These are phyloP conservation scores for Drosophila ogumai DNA, from an alignment of 1,140 invertebrate genomes.

Conservation along the genomic window DNA sequence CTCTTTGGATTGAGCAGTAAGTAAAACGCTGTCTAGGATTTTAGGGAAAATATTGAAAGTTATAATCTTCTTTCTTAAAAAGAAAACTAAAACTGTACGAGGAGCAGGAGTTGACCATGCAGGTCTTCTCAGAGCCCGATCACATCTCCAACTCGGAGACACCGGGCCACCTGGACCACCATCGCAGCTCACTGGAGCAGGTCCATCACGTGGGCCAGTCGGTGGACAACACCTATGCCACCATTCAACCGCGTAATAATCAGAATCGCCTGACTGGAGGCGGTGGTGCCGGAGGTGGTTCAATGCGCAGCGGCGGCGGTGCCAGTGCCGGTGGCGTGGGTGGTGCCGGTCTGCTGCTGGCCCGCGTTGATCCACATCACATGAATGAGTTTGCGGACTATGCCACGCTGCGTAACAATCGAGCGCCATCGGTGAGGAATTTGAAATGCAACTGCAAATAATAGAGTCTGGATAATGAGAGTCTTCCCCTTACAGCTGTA, in stretches of 20 bases:
- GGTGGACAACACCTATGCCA: conserved; percentile 93
- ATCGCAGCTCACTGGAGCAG: conserved; percentile 84
- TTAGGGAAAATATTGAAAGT: fast-evolving
- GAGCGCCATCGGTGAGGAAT: conserved; percentile 72
- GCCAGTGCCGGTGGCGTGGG: conserved; percentile 70
- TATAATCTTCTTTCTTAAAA: conserved; percentile 46
- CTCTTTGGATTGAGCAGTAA: conserved; percentile 96
- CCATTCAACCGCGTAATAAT: conserved; percentile 90
- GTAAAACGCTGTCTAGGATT: conserved; percentile 73
- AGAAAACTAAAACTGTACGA: conserved; percentile 95
- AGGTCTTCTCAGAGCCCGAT: conserved; percentile 92
- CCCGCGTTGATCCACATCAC: conserved; percentile 77
- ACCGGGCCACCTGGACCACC: conserved; percentile 77
- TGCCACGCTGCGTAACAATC: conserved; percentile 87
- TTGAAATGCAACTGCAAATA: too few species aligned
- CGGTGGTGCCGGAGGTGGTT: conserved; percentile 67
- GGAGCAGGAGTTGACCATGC: conserved; percentile 96
- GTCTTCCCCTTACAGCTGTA: conserved; percentile 55
- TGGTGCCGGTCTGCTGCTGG: conserved; percentile 69
- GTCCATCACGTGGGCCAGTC: conserved; percentile 79
- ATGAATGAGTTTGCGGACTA: conserved; percentile 88
- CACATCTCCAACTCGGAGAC: conserved; percentile 81
- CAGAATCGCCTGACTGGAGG: conserved; percentile 63
- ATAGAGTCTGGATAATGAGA: neutral
- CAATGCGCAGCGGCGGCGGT: conserved; percentile 78